Evolutionary conservation across 2,888 invertebrate species (phyloP).

Genomic region (Cetonia aurata): DNA sequence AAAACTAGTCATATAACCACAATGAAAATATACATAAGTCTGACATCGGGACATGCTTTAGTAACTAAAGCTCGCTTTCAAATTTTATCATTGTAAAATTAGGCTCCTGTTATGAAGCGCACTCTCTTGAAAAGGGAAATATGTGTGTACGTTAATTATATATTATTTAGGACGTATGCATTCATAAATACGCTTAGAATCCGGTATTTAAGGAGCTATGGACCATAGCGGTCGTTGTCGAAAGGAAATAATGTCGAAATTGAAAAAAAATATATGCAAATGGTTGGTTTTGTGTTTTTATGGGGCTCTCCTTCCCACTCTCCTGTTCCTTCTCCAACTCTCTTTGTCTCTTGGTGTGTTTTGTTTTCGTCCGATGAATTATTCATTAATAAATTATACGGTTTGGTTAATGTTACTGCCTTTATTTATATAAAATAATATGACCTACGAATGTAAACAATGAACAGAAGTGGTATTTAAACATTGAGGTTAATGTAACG

Average conservation of each 20-base stretch:
- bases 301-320: not conserved
- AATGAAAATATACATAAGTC: constrained; percentile 6
- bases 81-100: constrained; percentile 22
- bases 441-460: not conserved
- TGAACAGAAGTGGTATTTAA: constrained; percentile 8
- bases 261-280: constrained; percentile 10
- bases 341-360: no score
- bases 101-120: not conserved
- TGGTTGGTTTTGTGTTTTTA: not conserved
- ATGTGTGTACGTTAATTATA: constrained; percentile 4
- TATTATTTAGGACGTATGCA: not conserved
- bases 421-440: constrained; percentile 7
- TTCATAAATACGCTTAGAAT: not conserved
- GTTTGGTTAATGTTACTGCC: constrained; percentile 10
- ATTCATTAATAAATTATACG: constrained; percentile 12
- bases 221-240: not conserved
- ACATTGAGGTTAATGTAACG: not conserved
- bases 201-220: not conserved
- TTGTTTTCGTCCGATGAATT: not conserved
- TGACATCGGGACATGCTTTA: no score
- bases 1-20: not conserved
- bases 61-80: not conserved
- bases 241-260: constrained; percentile 18
- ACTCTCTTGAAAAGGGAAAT: no score
- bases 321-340: no score